Conservation (phyloP, 2,113 vertebrate genomes). For the Nerophis ophidion region DNA sequence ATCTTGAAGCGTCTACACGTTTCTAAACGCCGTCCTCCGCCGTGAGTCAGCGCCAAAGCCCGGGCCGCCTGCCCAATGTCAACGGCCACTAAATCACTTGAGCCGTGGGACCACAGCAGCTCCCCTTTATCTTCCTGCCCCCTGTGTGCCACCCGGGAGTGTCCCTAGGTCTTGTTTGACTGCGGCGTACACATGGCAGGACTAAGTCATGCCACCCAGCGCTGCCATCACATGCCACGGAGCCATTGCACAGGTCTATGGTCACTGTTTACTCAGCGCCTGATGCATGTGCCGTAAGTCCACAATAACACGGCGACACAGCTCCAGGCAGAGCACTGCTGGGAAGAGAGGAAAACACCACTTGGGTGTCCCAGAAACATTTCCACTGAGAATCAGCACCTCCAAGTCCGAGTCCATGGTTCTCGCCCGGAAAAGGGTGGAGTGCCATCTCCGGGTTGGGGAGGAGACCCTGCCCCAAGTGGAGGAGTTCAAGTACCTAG, state of each 20-base stretch:
- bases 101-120: conserved; percentile 70
- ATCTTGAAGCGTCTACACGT: conserved; percentile 33
- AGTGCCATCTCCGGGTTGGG: too few species aligned
- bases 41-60: conserved; percentile 67
- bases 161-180: conserved; percentile 65
- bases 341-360: too few species aligned
- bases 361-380: too few species aligned
- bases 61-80: conserved; percentile 67
- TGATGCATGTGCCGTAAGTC: conserved; percentile 28
- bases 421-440: too few species aligned
- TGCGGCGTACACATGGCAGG: conserved; percentile 66
- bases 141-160: conserved; percentile 61
- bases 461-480: too few species aligned
- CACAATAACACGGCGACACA: background rate
- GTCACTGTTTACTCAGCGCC: conserved; percentile 53
- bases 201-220: conserved; percentile 68
- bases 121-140: conserved; percentile 54
- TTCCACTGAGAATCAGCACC: too few species aligned
- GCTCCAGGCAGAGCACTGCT: conserved; percentile 26
- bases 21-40: conserved; percentile 66
- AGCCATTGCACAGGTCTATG: conserved; percentile 26
- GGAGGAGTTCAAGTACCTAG: too few species aligned
- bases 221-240: conserved; percentile 10
- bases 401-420: too few species aligned
- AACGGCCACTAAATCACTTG: conserved; percentile 74